phyloP scores from a whole-genome alignment of 2,888 invertebrate species.

The Lysandra coridon region DNA sequence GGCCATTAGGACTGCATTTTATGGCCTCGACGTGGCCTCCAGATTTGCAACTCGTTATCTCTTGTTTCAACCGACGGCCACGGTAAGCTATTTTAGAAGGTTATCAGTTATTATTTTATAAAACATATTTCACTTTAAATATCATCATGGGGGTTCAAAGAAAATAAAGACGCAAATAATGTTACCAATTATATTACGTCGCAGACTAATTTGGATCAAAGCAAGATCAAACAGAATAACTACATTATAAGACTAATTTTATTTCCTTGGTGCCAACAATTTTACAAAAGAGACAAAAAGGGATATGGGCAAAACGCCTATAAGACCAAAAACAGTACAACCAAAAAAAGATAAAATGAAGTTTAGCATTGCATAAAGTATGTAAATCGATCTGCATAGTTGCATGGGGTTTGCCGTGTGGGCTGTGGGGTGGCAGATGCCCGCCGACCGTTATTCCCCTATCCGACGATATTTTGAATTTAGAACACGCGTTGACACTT shows the following conservation, averaged over 20 bases:
- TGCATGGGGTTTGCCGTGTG: constrained; percentile 49
- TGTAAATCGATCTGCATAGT: constrained; percentile 51
- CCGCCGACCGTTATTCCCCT: constrained; percentile 73
- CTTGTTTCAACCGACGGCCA: not conserved
- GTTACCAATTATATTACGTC: no score
- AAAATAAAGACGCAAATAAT: no score
- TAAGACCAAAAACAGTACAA: no score
- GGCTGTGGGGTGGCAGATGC: constrained; percentile 66
- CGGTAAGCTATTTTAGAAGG: not conserved
- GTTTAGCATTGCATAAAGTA: constrained; percentile 14
- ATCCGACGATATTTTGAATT: constrained; percentile 69
- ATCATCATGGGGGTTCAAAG: no score
- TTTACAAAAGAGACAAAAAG: no score
- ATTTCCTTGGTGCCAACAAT: no score
- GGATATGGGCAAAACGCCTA: no score
- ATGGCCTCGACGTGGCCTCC: constrained; percentile 1
- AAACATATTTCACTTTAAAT: not conserved
- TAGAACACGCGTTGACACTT: constrained; percentile 75
- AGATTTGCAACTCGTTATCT: not conserved
- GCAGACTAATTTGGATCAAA: no score
- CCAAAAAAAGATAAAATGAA: not conserved
- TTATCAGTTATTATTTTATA: not conserved
- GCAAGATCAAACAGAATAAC: no score
- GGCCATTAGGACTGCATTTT: constrained; percentile 17
- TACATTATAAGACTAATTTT: no score